Percentiles rank a stretch among this genome's conserved stretches.
phyloP scores from a whole-genome alignment of 2,113 vertebrate genomes.

The Oncorhynchus kisutch region DNA sequence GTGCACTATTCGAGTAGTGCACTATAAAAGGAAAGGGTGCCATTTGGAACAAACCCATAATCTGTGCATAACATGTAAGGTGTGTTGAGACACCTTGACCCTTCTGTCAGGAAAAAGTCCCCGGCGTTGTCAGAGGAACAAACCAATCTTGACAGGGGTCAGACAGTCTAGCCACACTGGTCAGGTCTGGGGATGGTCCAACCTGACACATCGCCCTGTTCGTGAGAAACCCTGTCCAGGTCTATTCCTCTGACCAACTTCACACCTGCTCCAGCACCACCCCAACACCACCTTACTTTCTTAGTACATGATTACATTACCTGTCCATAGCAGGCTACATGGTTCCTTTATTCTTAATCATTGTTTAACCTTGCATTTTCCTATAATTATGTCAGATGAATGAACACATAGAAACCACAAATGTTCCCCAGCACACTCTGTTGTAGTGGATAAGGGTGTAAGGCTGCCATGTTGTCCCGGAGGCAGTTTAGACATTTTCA shows the following conservation, averaged over 20 bases:
- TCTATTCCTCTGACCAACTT: constrained; percentile 37
- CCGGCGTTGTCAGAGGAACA: constrained; percentile 35
- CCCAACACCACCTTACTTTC: neutral
- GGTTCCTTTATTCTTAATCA: neutral
- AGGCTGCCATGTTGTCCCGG: neutral
- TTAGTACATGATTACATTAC: neutral
- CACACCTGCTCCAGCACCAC: constrained; percentile 32
- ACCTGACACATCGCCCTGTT: constrained; percentile 34
- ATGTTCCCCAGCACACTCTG: neutral
- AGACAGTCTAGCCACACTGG: constrained; percentile 37
- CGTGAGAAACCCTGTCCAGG: constrained; percentile 31
- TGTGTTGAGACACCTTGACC: constrained; percentile 59
- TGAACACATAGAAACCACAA: neutral
- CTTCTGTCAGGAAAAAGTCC: constrained; percentile 52
- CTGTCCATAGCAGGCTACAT: constrained; percentile 12
- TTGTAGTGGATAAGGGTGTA: neutral
- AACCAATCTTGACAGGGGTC: constrained; percentile 62
- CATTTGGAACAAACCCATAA: too few species aligned
- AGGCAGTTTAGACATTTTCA: neutral
- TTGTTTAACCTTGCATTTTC: neutral
- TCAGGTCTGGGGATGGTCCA: constrained; percentile 23
- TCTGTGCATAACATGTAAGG: constrained; percentile 55
- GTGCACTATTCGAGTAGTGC: neutral
- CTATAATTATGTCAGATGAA: neutral
- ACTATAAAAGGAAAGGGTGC: constrained; percentile 7